A percentile compares a stretch with the other conserved stretches of the same genome.
Conservation (phyloP, 2,888 invertebrate genomes). For the Drosophila pegasa region DNA sequence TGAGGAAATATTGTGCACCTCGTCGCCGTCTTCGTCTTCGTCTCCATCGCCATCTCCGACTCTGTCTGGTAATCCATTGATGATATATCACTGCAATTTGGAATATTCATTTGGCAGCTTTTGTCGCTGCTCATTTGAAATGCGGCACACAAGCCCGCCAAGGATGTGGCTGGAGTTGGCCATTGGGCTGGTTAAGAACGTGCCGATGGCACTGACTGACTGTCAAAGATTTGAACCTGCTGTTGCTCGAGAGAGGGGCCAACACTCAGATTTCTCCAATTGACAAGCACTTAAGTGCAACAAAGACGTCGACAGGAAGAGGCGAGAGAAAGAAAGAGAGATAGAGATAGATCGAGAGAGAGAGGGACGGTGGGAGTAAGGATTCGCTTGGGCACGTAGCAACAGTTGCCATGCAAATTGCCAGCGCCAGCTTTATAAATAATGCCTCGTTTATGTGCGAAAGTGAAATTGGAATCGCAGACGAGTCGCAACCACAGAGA, state of each 20-base stretch:
- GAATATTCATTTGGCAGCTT: conserved; percentile 71
- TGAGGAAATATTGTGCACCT: conserved; percentile 9
- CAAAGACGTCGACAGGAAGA: conserved; percentile 4
- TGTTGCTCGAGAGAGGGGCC: neutral
- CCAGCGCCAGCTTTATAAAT: conserved; percentile 58
- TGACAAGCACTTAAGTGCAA: conserved; percentile 10
- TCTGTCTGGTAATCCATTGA: conserved; percentile 56
- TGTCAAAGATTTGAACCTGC: conserved; percentile 6
- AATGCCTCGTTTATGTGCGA: conserved; percentile 66
- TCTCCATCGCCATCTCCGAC: neutral
- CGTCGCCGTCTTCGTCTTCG: neutral
- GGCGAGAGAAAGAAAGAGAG: neutral
- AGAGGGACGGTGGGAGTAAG: neutral
- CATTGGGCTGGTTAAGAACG: conserved; percentile 29
- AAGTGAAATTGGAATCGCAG: conserved; percentile 62
- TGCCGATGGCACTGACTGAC: conserved; percentile 34
- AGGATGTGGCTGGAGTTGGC: conserved; percentile 39
- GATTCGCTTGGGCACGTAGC: conserved; percentile 51
- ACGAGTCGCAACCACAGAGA: neutral
- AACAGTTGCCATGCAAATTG: conserved; percentile 72
- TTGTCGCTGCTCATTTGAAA: conserved; percentile 68
- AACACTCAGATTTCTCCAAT: conserved; percentile 2
- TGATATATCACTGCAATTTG: conserved; percentile 75
- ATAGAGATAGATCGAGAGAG: neutral
- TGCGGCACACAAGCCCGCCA: conserved; percentile 55